Evolutionary conservation across 2,113 vertebrate genomes (phyloP).

Genomic region (Spea bombifrons): DNA sequence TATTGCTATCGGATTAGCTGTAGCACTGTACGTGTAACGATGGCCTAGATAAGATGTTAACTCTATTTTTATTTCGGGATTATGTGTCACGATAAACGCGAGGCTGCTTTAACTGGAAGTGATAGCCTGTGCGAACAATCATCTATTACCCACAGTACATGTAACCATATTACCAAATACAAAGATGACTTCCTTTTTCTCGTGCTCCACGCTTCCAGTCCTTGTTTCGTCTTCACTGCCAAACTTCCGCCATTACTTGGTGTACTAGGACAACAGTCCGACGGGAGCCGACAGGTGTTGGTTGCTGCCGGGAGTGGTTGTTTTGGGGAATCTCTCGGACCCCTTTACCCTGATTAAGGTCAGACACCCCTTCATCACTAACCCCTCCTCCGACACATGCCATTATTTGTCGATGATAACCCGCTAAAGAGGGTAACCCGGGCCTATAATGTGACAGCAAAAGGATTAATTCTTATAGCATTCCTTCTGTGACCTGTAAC

Average conservation of each 20-base stretch:
- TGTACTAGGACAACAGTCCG: conserved; percentile 37
- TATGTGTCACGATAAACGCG: no score
- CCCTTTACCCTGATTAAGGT: conserved; percentile 11
- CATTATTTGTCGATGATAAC: neutral
- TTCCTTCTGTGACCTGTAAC: no score
- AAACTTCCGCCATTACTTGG: conserved; percentile 36
- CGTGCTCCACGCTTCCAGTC: neutral
- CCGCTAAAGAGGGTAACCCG: no score
- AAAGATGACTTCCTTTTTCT: neutral
- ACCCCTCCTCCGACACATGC: no score
- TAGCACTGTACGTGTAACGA: neutral
- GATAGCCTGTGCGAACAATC: neutral
- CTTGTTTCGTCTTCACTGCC: neutral
- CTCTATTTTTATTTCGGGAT: no score
- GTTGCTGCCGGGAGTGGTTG: conserved; percentile 32
- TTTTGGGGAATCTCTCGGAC: conserved; percentile 1
- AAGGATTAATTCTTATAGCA: no score
- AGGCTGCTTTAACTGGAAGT: neutral
- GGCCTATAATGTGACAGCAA: no score
- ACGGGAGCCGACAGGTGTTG: conserved; percentile 6
- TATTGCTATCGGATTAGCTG: no score
- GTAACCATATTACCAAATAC: no score
- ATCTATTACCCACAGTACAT: neutral
- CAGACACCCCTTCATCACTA: conserved; percentile 1
- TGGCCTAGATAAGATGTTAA: no score